Evolutionary conservation across 2,888 invertebrate genomes (phyloP).

Genomic region (Lymantria monacha): DNA sequence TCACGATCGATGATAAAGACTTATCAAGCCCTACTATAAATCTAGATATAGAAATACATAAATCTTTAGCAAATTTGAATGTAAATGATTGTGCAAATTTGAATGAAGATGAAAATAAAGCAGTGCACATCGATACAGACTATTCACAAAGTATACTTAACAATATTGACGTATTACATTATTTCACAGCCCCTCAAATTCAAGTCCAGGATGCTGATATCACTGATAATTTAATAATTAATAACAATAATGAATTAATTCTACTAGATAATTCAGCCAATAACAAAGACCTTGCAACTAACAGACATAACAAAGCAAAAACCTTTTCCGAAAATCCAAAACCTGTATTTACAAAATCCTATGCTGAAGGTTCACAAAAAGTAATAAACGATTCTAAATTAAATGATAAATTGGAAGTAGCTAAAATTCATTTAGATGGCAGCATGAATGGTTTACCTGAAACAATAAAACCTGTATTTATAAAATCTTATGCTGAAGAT

Average conservation of each 20-base stretch:
- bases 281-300: not conserved
- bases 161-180: conserved; percentile 4
- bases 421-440: not conserved
- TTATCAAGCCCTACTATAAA: not conserved
- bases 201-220: not conserved
- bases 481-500: not conserved
- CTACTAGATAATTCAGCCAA: not conserved
- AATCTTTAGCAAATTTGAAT: conserved; percentile 5
- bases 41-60: conserved; percentile 25
- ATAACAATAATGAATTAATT: not conserved
- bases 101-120: not conserved
- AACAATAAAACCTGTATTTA: not conserved
- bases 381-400: not conserved
- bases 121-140: conserved; percentile 6
- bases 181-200: not conserved
- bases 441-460: not conserved
- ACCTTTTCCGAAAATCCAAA: not conserved
- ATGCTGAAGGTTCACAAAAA: not conserved
- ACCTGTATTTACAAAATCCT: not conserved
- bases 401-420: not conserved
- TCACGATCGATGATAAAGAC: not conserved
- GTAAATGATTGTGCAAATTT: not conserved
- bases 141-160: conserved; percentile 42
- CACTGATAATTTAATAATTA: not conserved
- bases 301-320: not conserved